These are phyloP conservation scores for Didymodactylos carnosus DNA, from an alignment of 2,888 invertebrate genomes.

Conservation along the genomic window DNA sequence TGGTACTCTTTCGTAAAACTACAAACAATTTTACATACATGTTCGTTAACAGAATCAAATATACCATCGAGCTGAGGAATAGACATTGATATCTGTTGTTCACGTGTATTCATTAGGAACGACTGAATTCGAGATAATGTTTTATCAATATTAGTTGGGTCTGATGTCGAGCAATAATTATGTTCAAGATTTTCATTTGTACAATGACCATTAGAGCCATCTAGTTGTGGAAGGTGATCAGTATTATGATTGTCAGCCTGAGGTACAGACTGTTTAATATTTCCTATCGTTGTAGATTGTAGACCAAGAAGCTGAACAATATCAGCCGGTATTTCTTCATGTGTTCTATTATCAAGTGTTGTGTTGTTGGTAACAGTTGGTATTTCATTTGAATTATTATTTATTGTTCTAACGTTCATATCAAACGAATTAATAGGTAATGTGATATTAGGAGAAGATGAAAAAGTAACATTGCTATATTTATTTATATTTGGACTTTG, in stretches of 20 bases:
- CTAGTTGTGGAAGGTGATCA: neutral
- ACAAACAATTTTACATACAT: neutral
- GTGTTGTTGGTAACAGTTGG: neutral
- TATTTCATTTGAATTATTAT: neutral
- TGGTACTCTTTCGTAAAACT: neutral
- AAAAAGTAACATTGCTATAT: neutral
- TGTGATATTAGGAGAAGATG: neutral
- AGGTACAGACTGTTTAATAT: too few relatives aligned
- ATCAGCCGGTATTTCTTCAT: too few relatives aligned
- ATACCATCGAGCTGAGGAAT: neutral
- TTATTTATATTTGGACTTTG: neutral
- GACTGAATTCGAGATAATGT: neutral
- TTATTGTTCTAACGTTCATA: neutral
- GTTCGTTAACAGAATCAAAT: neutral
- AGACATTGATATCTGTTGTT: neutral
- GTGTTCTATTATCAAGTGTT: too few relatives aligned
- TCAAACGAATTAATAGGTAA: neutral
- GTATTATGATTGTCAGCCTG: too few relatives aligned
- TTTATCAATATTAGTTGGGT: neutral
- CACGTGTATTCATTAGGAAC: neutral
- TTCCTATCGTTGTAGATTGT: too few relatives aligned
- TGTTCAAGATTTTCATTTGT: neutral
- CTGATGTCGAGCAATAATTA: too few relatives aligned
- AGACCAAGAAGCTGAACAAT: too few relatives aligned
- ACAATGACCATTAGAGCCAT: neutral